phyloP scores from a whole-genome alignment of 2,797 vertebrate genomes.

The Varecia variegata region DNA sequence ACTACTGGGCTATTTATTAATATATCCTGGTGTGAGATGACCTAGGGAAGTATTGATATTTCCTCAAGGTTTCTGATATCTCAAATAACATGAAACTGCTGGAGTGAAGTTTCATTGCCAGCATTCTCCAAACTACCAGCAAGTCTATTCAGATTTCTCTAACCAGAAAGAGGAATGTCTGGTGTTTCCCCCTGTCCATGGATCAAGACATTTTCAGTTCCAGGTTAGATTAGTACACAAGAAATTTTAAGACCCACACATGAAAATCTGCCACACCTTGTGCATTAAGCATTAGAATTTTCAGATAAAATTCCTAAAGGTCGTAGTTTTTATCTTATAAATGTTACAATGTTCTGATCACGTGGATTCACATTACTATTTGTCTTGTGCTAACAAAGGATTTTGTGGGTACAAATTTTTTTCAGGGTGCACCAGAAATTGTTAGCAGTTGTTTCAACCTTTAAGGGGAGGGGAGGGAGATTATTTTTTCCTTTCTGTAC shows the following conservation, averaged over 20 bases:
- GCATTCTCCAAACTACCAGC: neutral
- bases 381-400: slow-evolving; percentile 20
- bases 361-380: neutral
- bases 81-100: neutral
- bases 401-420: neutral
- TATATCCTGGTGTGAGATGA: neutral
- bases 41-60: neutral
- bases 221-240: neutral
- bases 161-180: neutral
- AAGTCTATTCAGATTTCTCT: neutral
- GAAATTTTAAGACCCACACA: neutral
- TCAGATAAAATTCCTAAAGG: neutral
- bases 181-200: neutral
- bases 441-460: neutral
- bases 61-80: neutral
- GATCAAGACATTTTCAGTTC: neutral
- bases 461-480: neutral
- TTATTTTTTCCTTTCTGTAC: neutral
- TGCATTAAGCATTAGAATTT: neutral
- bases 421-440: neutral
- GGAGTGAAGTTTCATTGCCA: neutral
- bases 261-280: neutral
- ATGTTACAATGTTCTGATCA: neutral
- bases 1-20: neutral
- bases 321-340: neutral